Base-by-base conservation (phyloP, 2,797 vertebrate species). In the Hafferia zeledoni region DNA sequence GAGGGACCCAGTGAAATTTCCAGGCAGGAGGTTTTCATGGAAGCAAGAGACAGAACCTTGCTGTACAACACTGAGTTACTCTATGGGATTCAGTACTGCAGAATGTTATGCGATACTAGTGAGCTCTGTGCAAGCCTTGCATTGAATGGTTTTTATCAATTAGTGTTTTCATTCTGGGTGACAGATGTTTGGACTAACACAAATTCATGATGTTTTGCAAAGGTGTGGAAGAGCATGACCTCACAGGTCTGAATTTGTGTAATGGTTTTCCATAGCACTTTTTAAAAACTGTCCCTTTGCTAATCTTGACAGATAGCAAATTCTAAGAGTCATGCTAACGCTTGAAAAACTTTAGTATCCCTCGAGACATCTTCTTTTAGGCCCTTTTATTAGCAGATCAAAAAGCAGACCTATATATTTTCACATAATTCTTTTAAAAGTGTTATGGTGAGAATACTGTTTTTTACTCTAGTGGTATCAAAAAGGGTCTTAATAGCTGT, bases 371-470 rank as follows among this genome's bases (percentile, higher is more conserved):
- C 25, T 61, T 79, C 23, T 59, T 79, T 31, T 20, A 67, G 43
- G 22, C 12, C 7, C 28, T 70, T 82, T 86, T 94, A 63, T 55
- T 81, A 75, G 27, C 37, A 79, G 85, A 83, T 85, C 37, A 75
- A 94, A 96, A 95, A 79, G 43, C 46, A 91, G 69, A 82, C 78
- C 63, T 76, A n/a, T 80, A 23, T 78, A 79, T 95, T 95, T 95
- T 78, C 49, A n/a, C 49, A 46, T 63, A 75, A 90, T 83, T 93
- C 72, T 89, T 94, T 93, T 84, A 76, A 85, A 87, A 87, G 56
- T 11, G 60, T 94, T 79, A 82, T 77, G 56, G 77, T 56, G 31
- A 95, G 97, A 90, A 91, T 39, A 86, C 23, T 78, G 10, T 43
- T 83, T 89, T 87, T 83, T 69, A 77, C 30, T 93, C 44, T 64